Percentiles rank a stretch among this genome's conserved stretches.
These are phyloP conservation scores for Luehdorfia chinensis DNA, from an alignment of 1,140 invertebrate genomes.

Conservation along the genomic window DNA sequence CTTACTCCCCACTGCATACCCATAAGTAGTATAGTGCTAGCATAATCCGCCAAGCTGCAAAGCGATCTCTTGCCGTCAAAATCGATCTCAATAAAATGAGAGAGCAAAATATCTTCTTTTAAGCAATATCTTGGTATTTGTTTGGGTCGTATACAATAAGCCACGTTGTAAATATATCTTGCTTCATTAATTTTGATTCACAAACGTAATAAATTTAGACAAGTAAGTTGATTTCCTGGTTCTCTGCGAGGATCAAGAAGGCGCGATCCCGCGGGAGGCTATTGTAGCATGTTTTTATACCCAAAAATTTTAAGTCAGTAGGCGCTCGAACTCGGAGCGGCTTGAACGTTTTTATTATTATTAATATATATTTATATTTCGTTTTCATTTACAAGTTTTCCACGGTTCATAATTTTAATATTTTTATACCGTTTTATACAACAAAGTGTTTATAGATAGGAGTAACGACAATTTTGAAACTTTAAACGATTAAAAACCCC, in stretches of 20 bases:
- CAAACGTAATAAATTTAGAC: no score
- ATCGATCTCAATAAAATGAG: no score
- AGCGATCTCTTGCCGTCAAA: no score
- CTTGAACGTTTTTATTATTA: conserved; percentile 74
- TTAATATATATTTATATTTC: conserved; percentile 73
- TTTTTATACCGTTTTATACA: conserved; percentile 77
- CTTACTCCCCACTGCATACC: no score
- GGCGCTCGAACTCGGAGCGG: conserved; percentile 73
- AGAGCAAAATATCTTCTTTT: no score
- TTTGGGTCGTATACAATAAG: no score
- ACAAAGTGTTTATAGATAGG: conserved; percentile 72
- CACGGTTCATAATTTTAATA: conserved; percentile 76
- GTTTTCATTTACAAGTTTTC: conserved; percentile 76
- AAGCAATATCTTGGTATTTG: no score
- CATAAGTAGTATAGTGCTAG: no score
- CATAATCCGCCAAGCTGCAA: no score
- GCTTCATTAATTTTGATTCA: no score
- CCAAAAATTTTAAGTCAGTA: conserved; percentile 78
- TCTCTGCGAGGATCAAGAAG: conserved; percentile 59
- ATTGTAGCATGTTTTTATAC: conserved; percentile 77
- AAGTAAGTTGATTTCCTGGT: conserved; percentile 16
- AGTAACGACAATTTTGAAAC: conserved; percentile 32
- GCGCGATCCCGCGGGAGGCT: conserved; percentile 52
- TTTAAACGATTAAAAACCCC: no score
- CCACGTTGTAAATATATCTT: no score